phyloP scores from a whole-genome alignment of 2,797 vertebrate species.

The Channallabes apus region DNA sequence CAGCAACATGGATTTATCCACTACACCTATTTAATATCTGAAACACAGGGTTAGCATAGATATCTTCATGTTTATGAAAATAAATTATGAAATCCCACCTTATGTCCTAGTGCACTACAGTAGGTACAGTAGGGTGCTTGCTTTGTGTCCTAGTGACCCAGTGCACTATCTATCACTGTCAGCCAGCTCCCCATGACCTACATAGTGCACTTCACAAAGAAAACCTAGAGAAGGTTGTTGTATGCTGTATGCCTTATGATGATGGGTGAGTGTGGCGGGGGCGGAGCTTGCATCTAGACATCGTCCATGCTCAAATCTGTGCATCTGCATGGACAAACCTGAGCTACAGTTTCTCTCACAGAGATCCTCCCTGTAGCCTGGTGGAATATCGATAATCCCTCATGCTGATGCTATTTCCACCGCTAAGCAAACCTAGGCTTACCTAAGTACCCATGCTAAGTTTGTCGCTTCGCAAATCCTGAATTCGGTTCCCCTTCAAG shows the following conservation, averaged over 20 bases:
- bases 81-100: not conserved
- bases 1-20: not conserved
- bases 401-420: not conserved
- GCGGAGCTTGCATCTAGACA: not conserved
- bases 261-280: not conserved
- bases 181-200: not conserved
- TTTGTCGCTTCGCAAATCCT: conserved; percentile 24
- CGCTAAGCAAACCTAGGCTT: not conserved
- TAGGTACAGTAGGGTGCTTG: too few relatives aligned
- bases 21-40: too few relatives aligned
- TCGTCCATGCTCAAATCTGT: not conserved
- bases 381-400: conserved; percentile 15
- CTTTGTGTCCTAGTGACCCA: not conserved
- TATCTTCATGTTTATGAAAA: too few relatives aligned
- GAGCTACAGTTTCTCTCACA: conserved; percentile 1
- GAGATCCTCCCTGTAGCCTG: not conserved
- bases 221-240: not conserved
- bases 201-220: not conserved
- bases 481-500: conserved; percentile 6
- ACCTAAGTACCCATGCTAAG: conserved; percentile 20
- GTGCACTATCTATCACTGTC: not conserved
- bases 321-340: not conserved
- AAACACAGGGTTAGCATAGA: not conserved
- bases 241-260: too few relatives aligned
- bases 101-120: too few relatives aligned